Conservation (phyloP, 1,140 invertebrate genomes). For the Dinoponera quadriceps region DNA sequence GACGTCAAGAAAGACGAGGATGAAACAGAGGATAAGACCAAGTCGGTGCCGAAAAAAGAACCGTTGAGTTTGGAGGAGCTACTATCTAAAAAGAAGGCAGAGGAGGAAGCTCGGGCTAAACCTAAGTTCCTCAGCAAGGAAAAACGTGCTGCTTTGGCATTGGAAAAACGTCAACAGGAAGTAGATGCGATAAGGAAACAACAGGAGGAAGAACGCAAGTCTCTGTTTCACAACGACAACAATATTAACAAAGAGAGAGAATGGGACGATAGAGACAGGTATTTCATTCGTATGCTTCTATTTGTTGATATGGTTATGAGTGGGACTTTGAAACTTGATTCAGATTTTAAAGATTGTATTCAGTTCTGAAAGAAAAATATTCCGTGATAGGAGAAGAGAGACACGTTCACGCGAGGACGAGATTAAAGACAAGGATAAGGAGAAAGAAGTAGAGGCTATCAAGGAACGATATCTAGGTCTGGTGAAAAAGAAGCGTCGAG, state of each 20-base stretch:
- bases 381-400: slow-evolving; percentile 76
- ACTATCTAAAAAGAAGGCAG: slow-evolving; percentile 97
- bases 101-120: slow-evolving; percentile 96
- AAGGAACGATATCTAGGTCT: slow-evolving; percentile 98
- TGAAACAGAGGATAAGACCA: slow-evolving; percentile 80
- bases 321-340: not conserved
- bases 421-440: slow-evolving; percentile 93
- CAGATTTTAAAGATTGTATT: not conserved
- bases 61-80: slow-evolving; percentile 98
- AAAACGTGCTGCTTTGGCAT: slow-evolving; percentile 95
- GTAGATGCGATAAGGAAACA: slow-evolving; percentile 89
- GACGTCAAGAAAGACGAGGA: slow-evolving; percentile 83
- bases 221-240: slow-evolving; percentile 74
- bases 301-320: slow-evolving; percentile 13
- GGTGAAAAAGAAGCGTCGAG: slow-evolving; percentile 96
- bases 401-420: slow-evolving; percentile 85
- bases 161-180: slow-evolving; percentile 95
- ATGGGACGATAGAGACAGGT: slow-evolving; percentile 83
- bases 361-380: not conserved
- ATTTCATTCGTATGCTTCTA: slow-evolving; percentile 27
- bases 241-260: slow-evolving; percentile 76
- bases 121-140: slow-evolving; percentile 99
- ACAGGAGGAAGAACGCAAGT: slow-evolving; percentile 90
- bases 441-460: slow-evolving; percentile 96
- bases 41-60: slow-evolving; percentile 89